Evolutionary conservation across 2,888 invertebrate species (phyloP), one percentile per base, ranked within the genome.

Genomic region (Drosophila mimica): DNA sequence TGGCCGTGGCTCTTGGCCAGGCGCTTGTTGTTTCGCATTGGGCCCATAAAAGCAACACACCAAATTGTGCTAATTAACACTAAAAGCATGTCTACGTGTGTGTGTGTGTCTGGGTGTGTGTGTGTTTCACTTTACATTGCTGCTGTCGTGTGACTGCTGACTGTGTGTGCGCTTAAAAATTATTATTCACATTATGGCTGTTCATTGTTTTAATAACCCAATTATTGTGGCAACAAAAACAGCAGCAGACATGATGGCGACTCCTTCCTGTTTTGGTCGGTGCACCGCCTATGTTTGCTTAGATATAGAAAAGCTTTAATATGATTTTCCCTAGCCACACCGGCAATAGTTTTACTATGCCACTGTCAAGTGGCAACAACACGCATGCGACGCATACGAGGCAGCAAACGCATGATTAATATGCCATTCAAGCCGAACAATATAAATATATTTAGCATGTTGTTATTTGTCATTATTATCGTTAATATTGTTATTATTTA

Each of bases 41-140:
- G 83, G 77, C 79, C 79, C 86, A 87, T 87, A 88, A 87, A 87
- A 85, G 79, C 83, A 86, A 70, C 88, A 74, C 88, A 89, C 78
- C 80, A 89, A 89, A 88, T 89, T 89, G 88, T 86, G 87, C 88
- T 88, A 88, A 88, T 88, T 88, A 88, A 89, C 88, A 86, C 86
- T 88, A 88, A 88, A 86, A 88, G 85, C 79, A 79, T 76, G 77
- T 72, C 65, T 74, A 48, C 48, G 67, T 70, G 63, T 81, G 20
- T 56, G 43, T 51, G 40, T 64, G 56, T 66, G 57, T 71, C 64
- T 82, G 70, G 79, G 43, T 70, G 54, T 81, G 46, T 67, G 52
- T 61, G 67, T 65, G 66, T 61, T 59, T 58, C 51, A 56, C 51
- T 74, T 83, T 74, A 56, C 57, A 28, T 36, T 25, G 48, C 51